phyloP scores from a whole-genome alignment of 1,140 invertebrate genomes.

The Drosophila busckii region DNA sequence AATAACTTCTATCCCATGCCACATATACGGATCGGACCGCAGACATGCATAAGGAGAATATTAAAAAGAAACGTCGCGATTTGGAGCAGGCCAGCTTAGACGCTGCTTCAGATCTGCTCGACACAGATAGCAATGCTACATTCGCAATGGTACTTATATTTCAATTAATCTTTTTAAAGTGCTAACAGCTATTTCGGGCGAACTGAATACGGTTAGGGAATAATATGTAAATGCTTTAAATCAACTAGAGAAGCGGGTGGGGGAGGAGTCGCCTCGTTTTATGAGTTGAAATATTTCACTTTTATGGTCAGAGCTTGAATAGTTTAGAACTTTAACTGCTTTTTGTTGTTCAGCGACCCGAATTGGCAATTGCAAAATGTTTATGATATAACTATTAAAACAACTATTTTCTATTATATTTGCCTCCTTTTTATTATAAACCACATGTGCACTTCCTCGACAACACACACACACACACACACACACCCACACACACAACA shows the following conservation, averaged over 20 bases:
- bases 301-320: neutral
- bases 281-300: slow-evolving; percentile 6
- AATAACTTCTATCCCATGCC: slow-evolving; percentile 73
- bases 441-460: slow-evolving; percentile 31
- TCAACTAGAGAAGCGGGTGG: too few relatives aligned
- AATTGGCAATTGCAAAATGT: slow-evolving; percentile 59
- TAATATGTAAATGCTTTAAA: too few relatives aligned
- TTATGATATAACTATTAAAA: slow-evolving; percentile 77
- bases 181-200: slow-evolving; percentile 17
- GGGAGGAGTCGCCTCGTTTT: too few relatives aligned
- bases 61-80: slow-evolving; percentile 93
- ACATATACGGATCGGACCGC: slow-evolving; percentile 79
- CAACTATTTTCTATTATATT: slow-evolving; percentile 75
- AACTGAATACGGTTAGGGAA: too few relatives aligned
- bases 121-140: slow-evolving; percentile 89
- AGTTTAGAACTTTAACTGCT: slow-evolving; percentile 10
- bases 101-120: slow-evolving; percentile 88
- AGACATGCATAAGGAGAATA: slow-evolving; percentile 89
- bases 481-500: slow-evolving; percentile 7
- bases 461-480: slow-evolving; percentile 5
- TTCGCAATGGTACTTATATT: slow-evolving; percentile 88
- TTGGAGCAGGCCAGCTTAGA: slow-evolving; percentile 91
- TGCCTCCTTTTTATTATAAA: slow-evolving; percentile 66
- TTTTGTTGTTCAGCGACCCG: slow-evolving; percentile 19
- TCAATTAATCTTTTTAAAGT: slow-evolving; percentile 41